Percentiles rank a stretch among this genome's conserved stretches.
Conservation (phyloP, 2,888 invertebrate species). For the Galerucella calmariensis region DNA sequence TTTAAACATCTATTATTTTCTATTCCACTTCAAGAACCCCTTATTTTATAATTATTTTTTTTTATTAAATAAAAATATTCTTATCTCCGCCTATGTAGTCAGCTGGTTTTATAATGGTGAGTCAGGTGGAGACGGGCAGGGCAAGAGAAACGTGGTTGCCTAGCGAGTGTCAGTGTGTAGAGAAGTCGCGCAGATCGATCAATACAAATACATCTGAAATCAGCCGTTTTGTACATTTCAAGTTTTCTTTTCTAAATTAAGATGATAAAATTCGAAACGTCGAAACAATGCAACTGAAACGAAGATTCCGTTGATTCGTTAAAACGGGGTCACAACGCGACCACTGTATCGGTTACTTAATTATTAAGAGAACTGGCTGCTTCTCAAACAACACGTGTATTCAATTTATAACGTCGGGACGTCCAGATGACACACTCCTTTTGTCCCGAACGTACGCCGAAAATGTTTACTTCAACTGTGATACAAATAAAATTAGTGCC, state of each 20-base stretch:
- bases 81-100: conserved; percentile 36
- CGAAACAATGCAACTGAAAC: too few relatives aligned
- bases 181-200: conserved; percentile 45
- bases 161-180: conserved; percentile 39
- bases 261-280: too few relatives aligned
- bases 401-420: too few relatives aligned
- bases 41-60: background rate
- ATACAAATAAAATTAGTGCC: too few relatives aligned
- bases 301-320: background rate
- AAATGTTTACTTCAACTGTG: too few relatives aligned
- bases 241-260: conserved; percentile 7
- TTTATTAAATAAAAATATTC: background rate
- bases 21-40: too few relatives aligned
- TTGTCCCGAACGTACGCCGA: too few relatives aligned
- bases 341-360: conserved; percentile 41
- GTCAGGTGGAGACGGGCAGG: conserved; percentile 38
- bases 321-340: conserved; percentile 16
- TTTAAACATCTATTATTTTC: too few relatives aligned
- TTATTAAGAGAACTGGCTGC: conserved; percentile 1
- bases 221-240: conserved; percentile 43
- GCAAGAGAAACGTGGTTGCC: conserved; percentile 42
- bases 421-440: too few relatives aligned
- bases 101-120: conserved; percentile 33
- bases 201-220: conserved; percentile 33
- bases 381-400: conserved; percentile 16